Evolutionary conservation across 2,888 invertebrate genomes (phyloP).

Genomic region (Xylota sylvarum): DNA sequence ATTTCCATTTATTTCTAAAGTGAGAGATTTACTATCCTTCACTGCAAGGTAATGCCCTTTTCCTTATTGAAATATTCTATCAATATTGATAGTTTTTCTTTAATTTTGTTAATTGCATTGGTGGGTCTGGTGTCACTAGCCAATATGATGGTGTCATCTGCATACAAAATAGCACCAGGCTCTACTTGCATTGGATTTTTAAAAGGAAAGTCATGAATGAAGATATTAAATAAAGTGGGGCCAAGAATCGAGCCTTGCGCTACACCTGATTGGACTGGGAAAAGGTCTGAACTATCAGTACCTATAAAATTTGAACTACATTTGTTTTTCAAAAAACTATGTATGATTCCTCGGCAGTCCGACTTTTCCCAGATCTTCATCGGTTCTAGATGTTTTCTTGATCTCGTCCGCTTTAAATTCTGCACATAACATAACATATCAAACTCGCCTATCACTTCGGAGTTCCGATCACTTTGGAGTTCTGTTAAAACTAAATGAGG

Average conservation of each 20-base stretch:
- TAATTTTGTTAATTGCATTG: neutral
- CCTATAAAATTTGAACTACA: no score
- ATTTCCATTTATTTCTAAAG: neutral
- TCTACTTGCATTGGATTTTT: neutral
- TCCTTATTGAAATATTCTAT: neutral
- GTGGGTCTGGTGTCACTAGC: slow-evolving; percentile 8
- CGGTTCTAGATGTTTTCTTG: no score
- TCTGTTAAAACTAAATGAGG: no score
- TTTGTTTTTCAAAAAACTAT: no score
- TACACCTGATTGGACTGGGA: no score
- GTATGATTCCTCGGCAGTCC: no score
- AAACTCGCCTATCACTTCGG: no score
- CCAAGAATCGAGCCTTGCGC: slow-evolving; percentile 9
- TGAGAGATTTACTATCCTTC: slow-evolving; percentile 19
- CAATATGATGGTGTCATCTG: slow-evolving; percentile 4
- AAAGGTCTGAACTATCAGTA: no score
- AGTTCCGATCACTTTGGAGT: no score
- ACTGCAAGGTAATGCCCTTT: slow-evolving; percentile 20
- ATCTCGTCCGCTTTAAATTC: no score
- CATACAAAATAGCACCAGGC: neutral
- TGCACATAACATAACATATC: no score
- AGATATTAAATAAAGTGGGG: slow-evolving; percentile 8
- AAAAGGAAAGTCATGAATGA: slow-evolving; percentile 3
- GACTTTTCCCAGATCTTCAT: no score
- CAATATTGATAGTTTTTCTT: neutral